These are phyloP conservation scores for Cyprinodon diabolis DNA, from an alignment of 2,797 vertebrate genomes.

Conservation along the genomic window DNA sequence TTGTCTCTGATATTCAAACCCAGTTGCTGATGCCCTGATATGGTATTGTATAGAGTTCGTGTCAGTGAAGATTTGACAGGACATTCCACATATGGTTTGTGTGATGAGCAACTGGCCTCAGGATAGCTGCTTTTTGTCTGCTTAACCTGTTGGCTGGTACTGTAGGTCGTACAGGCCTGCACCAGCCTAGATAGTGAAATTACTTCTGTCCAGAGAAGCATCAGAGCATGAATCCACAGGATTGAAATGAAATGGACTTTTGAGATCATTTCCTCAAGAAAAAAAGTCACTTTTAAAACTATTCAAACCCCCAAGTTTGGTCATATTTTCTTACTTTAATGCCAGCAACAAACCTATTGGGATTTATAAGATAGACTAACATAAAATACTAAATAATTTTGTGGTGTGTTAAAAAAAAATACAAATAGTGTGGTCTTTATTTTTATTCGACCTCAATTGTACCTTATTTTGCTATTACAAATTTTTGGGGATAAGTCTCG, in stretches of 20 bases:
- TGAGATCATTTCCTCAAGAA: conserved; percentile 51
- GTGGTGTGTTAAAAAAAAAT: background rate
- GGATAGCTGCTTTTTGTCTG: conserved; percentile 47
- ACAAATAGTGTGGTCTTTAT: background rate
- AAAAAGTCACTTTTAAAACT: conserved; percentile 24
- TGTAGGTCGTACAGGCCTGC: conserved; percentile 11
- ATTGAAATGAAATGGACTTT: conserved; percentile 58
- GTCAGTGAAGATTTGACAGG: conserved; percentile 48
- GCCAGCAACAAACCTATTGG: background rate
- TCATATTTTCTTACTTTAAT: background rate
- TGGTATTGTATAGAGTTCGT: conserved; percentile 63
- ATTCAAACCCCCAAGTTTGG: background rate
- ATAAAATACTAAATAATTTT: background rate
- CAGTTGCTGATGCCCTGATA: conserved; percentile 70
- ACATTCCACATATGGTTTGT: conserved; percentile 66
- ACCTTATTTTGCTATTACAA: background rate
- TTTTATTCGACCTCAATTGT: too few species aligned
- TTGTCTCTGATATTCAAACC: conserved; percentile 51
- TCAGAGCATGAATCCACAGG: conserved; percentile 43
- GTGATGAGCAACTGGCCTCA: conserved; percentile 44
- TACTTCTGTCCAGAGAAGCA: conserved; percentile 40
- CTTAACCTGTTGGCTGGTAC: conserved; percentile 17
- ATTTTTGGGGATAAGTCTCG: background rate
- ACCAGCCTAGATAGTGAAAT: conserved; percentile 23
- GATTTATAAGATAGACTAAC: background rate